Percentiles rank a stretch among this genome's conserved stretches.
phyloP scores from a whole-genome alignment of 2,888 invertebrate species.

The Napeogenes inachia region DNA sequence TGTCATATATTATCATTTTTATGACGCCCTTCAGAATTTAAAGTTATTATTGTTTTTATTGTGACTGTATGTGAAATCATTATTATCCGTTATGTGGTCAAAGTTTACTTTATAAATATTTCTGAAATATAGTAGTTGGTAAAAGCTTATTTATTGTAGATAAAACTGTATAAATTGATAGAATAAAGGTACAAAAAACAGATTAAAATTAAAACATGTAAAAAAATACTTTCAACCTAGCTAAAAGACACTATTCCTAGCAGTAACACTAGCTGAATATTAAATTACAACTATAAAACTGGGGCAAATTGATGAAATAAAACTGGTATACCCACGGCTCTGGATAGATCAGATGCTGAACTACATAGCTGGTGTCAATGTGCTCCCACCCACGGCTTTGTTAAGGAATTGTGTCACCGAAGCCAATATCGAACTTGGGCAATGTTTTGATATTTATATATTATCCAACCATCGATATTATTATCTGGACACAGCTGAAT shows the following conservation, averaged over 20 bases:
- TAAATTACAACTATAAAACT: slow-evolving; percentile 1
- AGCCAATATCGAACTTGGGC: slow-evolving; percentile 12
- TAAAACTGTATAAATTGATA: no score
- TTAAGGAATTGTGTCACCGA: slow-evolving; percentile 18
- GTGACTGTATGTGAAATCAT: no score
- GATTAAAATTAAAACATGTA: no score
- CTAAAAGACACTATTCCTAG: neutral
- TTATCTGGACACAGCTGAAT: neutral
- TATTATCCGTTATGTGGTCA: no score
- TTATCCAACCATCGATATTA: neutral
- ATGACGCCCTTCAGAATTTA: slow-evolving; percentile 14
- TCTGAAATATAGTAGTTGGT: no score
- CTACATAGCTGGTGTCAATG: slow-evolving; percentile 16
- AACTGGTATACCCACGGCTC: slow-evolving; percentile 26
- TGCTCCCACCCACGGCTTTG: slow-evolving; percentile 14
- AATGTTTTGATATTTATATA: slow-evolving; percentile 8
- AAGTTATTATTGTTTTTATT: neutral
- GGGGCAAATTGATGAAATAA: slow-evolving; percentile 18
- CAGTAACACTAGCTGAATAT: neutral
- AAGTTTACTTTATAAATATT: no score
- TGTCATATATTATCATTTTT: slow-evolving; percentile 24
- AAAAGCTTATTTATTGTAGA: no score
- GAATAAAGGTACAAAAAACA: no score
- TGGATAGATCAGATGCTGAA: slow-evolving; percentile 18
- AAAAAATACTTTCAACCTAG: neutral